These are phyloP conservation scores for Aviceda subcristata DNA, from an alignment of 2,113 vertebrate genomes.

Conservation along the genomic window DNA sequence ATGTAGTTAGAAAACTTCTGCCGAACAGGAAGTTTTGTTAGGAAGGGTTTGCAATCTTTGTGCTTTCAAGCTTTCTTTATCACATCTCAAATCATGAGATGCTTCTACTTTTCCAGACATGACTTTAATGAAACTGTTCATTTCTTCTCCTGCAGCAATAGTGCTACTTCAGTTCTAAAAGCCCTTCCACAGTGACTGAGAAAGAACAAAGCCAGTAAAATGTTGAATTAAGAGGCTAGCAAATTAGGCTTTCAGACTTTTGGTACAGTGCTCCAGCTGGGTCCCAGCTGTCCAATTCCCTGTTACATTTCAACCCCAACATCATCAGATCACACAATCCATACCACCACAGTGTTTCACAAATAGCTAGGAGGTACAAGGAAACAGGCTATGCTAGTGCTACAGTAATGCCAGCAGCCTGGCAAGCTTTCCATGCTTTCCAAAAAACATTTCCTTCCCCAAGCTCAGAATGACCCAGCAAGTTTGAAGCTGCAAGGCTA, in stretches of 20 bases:
- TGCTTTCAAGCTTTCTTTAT: neutral
- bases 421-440: neutral
- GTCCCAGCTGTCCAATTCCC: neutral
- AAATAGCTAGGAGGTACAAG: neutral
- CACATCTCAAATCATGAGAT: neutral
- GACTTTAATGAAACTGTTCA: neutral
- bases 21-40: neutral
- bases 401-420: neutral
- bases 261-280: neutral
- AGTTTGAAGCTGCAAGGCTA: neutral
- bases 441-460: neutral
- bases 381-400: neutral
- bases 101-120: neutral
- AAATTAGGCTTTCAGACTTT: neutral
- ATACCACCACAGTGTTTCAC: neutral
- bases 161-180: neutral
- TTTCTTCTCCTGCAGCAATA: neutral
- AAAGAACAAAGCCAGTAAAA: neutral
- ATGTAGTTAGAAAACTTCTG: neutral
- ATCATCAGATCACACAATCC: neutral
- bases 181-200: neutral
- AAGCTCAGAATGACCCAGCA: neutral
- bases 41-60: neutral
- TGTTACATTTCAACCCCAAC: neutral
- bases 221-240: neutral